These are phyloP conservation scores for Sebastes itinus DNA, from an alignment of 2,797 vertebrate genomes.

Conservation along the genomic window DNA sequence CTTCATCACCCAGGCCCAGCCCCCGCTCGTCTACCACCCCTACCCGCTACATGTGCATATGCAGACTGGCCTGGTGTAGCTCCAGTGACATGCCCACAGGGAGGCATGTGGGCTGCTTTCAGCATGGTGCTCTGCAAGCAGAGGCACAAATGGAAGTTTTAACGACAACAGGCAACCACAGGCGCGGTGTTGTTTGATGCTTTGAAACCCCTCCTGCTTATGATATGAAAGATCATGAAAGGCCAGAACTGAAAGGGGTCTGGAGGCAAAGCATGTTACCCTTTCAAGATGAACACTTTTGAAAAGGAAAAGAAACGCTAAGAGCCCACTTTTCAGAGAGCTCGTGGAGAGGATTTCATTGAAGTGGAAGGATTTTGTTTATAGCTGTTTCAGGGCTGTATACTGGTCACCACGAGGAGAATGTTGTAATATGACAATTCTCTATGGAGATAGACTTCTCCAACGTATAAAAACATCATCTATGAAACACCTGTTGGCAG, in stretches of 20 bases:
- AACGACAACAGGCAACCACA: constrained; percentile 50
- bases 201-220: constrained; percentile 68
- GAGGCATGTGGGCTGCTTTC: constrained; percentile 62
- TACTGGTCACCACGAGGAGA: constrained; percentile 19
- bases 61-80: constrained; percentile 86
- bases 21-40: constrained; percentile 88
- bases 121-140: constrained; percentile 64
- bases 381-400: not conserved
- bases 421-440: constrained; percentile 23
- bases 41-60: constrained; percentile 88
- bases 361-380: constrained; percentile 35
- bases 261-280: constrained; percentile 43
- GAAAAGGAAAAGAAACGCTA: constrained; percentile 23
- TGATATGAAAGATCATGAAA: constrained; percentile 30
- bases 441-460: constrained; percentile 15
- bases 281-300: constrained; percentile 52
- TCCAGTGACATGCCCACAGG: constrained; percentile 53
- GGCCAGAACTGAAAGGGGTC: constrained; percentile 33
- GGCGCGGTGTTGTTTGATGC: constrained; percentile 61
- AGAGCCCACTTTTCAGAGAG: constrained; percentile 30
- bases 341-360: constrained; percentile 21
- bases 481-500: constrained; percentile 23
- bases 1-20: constrained; percentile 88
- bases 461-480: constrained; percentile 24
- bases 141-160: constrained; percentile 63